Evolutionary conservation across 2,113 vertebrate genomes (phyloP).

Genomic region (Zootoca vivipara): DNA sequence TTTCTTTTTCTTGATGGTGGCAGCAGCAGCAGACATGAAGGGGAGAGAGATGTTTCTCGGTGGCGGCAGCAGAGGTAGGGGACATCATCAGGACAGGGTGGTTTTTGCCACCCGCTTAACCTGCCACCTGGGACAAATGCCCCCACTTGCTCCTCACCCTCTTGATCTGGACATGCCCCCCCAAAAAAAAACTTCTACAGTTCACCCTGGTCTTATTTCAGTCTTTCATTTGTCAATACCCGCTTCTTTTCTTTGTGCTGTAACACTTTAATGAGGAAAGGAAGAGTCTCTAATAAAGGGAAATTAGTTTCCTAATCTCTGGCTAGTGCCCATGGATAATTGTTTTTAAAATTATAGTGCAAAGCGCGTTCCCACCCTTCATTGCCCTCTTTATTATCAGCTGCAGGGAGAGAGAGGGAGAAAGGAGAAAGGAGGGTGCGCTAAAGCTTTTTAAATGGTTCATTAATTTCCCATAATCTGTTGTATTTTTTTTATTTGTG

Average conservation of each 20-base stretch:
- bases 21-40: neutral
- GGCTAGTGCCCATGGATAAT: conserved; percentile 8
- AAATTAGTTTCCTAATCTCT: conserved; percentile 21
- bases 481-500: neutral
- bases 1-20: too few species aligned
- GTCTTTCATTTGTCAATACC: neutral
- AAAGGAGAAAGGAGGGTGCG: neutral
- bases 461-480: conserved; percentile 33
- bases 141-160: too few species aligned
- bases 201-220: neutral
- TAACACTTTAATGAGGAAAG: neutral
- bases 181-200: neutral
- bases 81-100: neutral
- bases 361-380: conserved; percentile 4
- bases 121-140: too few species aligned
- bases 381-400: conserved; percentile 24
- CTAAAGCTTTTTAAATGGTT: neutral
- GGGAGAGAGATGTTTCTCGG: neutral
- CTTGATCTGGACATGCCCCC: too few species aligned
- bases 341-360: conserved; percentile 17
- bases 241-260: neutral
- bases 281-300: conserved; percentile 2
- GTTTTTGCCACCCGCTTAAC: too few species aligned
- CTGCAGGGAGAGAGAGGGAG: neutral
- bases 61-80: neutral